A percentile compares a stretch with the other conserved stretches of the same genome.
phyloP scores from a whole-genome alignment of 2,797 vertebrate species.

The Anguilla pacifica region DNA sequence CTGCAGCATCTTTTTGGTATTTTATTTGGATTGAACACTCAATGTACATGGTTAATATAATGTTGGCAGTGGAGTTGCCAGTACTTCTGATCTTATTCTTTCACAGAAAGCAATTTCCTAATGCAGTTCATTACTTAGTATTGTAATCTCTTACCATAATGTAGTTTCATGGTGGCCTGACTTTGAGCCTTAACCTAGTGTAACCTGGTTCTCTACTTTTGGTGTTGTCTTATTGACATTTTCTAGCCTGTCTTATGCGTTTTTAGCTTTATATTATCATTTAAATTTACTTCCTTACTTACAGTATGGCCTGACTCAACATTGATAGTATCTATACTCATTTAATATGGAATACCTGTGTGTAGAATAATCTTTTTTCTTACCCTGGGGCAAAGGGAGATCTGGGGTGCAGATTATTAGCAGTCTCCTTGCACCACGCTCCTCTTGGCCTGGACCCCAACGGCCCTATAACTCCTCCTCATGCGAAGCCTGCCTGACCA shows the following conservation, averaged over 20 bases:
- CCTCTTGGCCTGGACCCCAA: not conserved
- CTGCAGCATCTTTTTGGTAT: not conserved
- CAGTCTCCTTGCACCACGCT: not conserved
- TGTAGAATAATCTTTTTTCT: not conserved
- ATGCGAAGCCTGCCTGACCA: not conserved
- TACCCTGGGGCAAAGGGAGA: not conserved
- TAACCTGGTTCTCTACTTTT: not conserved
- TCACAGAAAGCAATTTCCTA: not conserved
- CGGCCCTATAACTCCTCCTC: not conserved
- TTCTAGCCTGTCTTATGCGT: not conserved
- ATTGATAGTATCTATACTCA: not conserved
- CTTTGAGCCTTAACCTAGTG: not conserved
- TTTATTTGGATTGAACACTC: not conserved
- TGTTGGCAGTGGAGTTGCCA: not conserved
- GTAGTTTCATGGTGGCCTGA: not conserved
- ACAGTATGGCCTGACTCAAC: not conserved
- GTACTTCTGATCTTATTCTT: not conserved
- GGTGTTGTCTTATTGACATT: not conserved
- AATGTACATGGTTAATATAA: not conserved
- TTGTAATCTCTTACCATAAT: not conserved
- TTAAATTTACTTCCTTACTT: not conserved
- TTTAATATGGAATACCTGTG: not conserved
- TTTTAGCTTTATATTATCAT: not conserved
- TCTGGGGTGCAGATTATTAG: conserved; percentile 1
- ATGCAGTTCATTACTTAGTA: not conserved